Base-by-base conservation (phyloP, 1,140 invertebrate genomes). In the Eubasilissa regina region DNA sequence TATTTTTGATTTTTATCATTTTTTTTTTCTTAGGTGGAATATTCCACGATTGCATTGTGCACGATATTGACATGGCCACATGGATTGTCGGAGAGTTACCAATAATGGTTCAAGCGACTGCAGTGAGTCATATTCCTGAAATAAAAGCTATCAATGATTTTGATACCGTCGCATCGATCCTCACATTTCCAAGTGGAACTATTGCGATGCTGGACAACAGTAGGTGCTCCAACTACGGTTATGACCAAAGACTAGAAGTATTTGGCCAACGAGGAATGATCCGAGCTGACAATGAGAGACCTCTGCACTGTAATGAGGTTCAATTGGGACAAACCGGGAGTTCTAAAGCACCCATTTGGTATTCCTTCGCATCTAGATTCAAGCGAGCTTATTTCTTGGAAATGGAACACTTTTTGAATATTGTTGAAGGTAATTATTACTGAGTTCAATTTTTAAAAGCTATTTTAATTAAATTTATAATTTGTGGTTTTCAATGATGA, bases 11-110 rank as follows among this genome's bases (percentile, higher is more conserved):
- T 35, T 35, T 35, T 35, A 35, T 35, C 25, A 35, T 35, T 35
- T 35, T 35, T 35, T 35, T 6, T 35, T 35, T 35, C 12, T 84
- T 83, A 92, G 93, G 93, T 77, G 93, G 93, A n/a, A 93, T 94
- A 47, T 94, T 93, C 82, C 92, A 93, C 77, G 94, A 94, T 84
- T 94, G 93, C 79, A 89, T 92, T 66, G 93, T 94, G 7, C 94
- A 95, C 80, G 94, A 95, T 85, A 91, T 95, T 77, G 94, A 94
- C 79, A 86, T 92, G 82, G 84, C 89, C 4, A 89, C 90, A 74
- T 93, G 91, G 91, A 82, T 93, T n/a, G 84, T 92, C 19, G 92
- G 92, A 7, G 92, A 93, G 84, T 89, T 88, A 64, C 93, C 93
- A 0, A 84, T 83, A 3, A 89, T 86, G 83, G 91, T 94, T 0